A percentile compares a stretch with the other conserved stretches of the same genome.
phyloP scores from a whole-genome alignment of 2,888 invertebrate genomes.

The Apamea crenata region DNA sequence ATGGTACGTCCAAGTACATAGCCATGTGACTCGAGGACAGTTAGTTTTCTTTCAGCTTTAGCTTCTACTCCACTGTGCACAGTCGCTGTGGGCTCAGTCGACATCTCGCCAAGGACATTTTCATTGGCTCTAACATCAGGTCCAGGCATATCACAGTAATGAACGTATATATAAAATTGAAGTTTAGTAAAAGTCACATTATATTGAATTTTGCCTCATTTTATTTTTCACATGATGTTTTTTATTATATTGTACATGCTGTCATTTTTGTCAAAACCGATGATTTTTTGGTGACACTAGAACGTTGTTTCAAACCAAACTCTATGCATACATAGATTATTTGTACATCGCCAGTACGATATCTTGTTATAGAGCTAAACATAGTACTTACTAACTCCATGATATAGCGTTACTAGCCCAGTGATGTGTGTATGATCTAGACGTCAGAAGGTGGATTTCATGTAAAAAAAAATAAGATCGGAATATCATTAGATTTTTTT shows the following conservation, averaged over 20 bases:
- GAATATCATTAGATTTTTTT: neutral
- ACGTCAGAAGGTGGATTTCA: neutral
- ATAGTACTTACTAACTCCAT: slow-evolving; percentile 3
- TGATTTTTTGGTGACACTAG: slow-evolving; percentile 70
- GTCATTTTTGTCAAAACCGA: slow-evolving; percentile 83
- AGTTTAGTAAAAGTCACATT: slow-evolving; percentile 81
- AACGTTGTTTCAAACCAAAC: slow-evolving; percentile 76
- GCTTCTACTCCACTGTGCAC: slow-evolving; percentile 86
- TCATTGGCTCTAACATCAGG: slow-evolving; percentile 88
- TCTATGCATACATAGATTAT: slow-evolving; percentile 64
- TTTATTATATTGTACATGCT: slow-evolving; percentile 79
- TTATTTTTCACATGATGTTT: slow-evolving; percentile 78
- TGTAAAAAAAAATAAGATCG: neutral
- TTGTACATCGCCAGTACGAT: slow-evolving; percentile 62
- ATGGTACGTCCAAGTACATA: slow-evolving; percentile 94
- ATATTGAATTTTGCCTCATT: slow-evolving; percentile 85
- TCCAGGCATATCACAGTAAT: slow-evolving; percentile 89
- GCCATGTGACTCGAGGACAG: slow-evolving; percentile 95
- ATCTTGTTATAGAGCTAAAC: neutral
- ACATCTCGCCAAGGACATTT: slow-evolving; percentile 88
- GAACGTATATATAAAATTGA: slow-evolving; percentile 78
- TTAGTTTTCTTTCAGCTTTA: slow-evolving; percentile 87
- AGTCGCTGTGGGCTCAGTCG: slow-evolving; percentile 86
- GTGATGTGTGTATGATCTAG: neutral
- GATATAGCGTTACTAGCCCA: neutral